Evolutionary conservation across 2,797 vertebrate genomes (phyloP).

Genomic region (Clamator glandarius): DNA sequence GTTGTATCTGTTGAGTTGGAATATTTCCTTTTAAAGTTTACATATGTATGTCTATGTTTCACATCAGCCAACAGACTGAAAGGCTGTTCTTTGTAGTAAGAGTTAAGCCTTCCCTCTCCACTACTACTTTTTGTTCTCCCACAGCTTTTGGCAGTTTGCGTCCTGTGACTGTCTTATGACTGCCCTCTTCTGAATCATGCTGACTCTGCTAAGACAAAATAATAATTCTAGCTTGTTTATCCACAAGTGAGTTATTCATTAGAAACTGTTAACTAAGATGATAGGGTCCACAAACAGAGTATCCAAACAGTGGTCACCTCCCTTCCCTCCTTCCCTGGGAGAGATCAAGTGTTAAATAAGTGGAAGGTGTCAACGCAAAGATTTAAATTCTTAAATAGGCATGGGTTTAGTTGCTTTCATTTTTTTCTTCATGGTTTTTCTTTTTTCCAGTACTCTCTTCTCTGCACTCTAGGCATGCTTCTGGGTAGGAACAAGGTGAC

Average conservation of each 20-base stretch:
- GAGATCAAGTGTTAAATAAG: neutral
- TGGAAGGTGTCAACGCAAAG: neutral
- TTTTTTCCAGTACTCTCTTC: neutral
- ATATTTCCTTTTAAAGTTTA: neutral
- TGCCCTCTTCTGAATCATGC: conserved; percentile 13
- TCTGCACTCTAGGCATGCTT: neutral
- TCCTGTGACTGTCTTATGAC: conserved; percentile 28
- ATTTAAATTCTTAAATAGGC: neutral
- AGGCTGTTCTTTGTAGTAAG: neutral
- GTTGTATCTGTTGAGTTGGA: neutral
- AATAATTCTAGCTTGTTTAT: neutral
- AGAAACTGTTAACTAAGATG: conserved; percentile 1
- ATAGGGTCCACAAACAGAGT: neutral
- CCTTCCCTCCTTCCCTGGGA: neutral
- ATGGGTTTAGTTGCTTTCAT: neutral
- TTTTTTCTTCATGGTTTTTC: neutral
- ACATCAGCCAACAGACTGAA: neutral
- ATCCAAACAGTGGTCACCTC: neutral
- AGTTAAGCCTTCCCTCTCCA: neutral
- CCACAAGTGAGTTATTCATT: neutral
- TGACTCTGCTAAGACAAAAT: conserved; percentile 39
- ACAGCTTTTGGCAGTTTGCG: neutral
- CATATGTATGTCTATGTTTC: neutral
- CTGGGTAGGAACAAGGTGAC: neutral
- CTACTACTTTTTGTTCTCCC: conserved; percentile 18